phyloP scores from a whole-genome alignment of 2,888 invertebrate genomes.

The Drosophila demipolita region DNA sequence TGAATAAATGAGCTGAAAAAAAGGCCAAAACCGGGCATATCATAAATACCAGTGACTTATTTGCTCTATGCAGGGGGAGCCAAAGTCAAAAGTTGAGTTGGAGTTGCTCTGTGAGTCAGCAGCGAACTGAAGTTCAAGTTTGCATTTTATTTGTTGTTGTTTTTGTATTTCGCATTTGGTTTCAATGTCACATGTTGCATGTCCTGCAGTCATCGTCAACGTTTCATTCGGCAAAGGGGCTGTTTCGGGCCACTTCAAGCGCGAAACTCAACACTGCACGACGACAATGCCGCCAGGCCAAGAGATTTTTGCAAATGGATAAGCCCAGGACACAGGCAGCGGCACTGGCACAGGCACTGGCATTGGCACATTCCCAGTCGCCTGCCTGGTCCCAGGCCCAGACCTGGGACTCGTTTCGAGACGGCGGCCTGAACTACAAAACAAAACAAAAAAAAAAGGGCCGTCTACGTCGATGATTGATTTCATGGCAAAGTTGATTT shows the following conservation, averaged over 20 bases:
- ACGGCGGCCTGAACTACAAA: conserved; percentile 12
- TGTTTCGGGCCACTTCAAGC: conserved; percentile 69
- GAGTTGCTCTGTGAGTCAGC: not conserved
- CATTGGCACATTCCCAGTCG: conserved; percentile 15
- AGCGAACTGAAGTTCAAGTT: conserved; percentile 32
- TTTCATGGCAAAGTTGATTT: conserved; percentile 83
- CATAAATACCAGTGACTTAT: conserved; percentile 47
- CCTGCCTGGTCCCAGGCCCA: conserved; percentile 15
- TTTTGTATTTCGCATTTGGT: conserved; percentile 36
- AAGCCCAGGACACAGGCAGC: conserved; percentile 40
- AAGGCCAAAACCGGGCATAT: conserved; percentile 31
- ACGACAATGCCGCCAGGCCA: conserved; percentile 48
- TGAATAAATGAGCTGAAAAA: conserved; percentile 76
- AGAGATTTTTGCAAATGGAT: conserved; percentile 70
- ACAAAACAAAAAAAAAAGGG: conserved; percentile 55
- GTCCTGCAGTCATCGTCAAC: conserved; percentile 57
- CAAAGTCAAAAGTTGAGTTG: conserved; percentile 6
- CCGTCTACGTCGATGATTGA: conserved; percentile 79
- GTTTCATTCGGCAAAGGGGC: conserved; percentile 12
- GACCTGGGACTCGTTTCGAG: conserved; percentile 11
- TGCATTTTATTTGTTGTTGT: not conserved
- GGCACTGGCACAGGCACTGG: conserved; percentile 3
- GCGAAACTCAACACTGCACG: conserved; percentile 69
- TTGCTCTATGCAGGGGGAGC: not conserved
- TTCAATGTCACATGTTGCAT: conserved; percentile 81